Evolutionary conservation across 1,140 invertebrate genomes (phyloP).

Genomic region (Drosophila kikkawai): DNA sequence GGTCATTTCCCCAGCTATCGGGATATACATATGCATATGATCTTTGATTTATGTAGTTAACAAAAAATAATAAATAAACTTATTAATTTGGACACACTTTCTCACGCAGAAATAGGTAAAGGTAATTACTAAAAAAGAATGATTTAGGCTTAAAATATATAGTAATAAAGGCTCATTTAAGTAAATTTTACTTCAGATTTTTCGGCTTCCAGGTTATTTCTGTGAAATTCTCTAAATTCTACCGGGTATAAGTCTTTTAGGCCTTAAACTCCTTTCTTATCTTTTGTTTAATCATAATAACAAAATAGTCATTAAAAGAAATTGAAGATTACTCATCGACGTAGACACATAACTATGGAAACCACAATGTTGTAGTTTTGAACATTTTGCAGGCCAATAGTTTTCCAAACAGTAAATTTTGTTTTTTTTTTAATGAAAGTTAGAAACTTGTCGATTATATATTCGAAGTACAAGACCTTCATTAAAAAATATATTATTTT

Average conservation of each 20-base stretch:
- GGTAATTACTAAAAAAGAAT: too few relatives aligned
- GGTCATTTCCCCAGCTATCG: not conserved
- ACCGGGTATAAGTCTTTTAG: not conserved
- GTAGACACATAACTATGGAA: slow-evolving; percentile 13
- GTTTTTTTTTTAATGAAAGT: not conserved
- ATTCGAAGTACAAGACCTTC: too few relatives aligned
- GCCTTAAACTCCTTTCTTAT: slow-evolving; percentile 4
- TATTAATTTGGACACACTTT: rapidly evolving
- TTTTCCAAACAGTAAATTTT: not conserved
- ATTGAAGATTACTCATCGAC: not conserved
- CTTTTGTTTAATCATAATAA: slow-evolving; percentile 29
- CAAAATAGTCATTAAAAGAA: slow-evolving; percentile 5
- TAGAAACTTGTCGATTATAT: not conserved
- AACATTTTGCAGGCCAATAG: not conserved
- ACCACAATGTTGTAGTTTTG: not conserved
- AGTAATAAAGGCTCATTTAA: too few relatives aligned
- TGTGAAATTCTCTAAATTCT: not conserved
- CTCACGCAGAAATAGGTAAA: too few relatives aligned
- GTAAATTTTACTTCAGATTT: too few relatives aligned
- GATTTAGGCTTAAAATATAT: too few relatives aligned
- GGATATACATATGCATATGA: too few relatives aligned
- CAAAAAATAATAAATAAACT: not conserved
- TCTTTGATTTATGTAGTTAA: not conserved
- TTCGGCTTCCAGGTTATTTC: not conserved
- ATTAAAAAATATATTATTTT: not conserved